Base-by-base conservation (phyloP, 2,888 invertebrate species). In the Hipparchia semele region DNA sequence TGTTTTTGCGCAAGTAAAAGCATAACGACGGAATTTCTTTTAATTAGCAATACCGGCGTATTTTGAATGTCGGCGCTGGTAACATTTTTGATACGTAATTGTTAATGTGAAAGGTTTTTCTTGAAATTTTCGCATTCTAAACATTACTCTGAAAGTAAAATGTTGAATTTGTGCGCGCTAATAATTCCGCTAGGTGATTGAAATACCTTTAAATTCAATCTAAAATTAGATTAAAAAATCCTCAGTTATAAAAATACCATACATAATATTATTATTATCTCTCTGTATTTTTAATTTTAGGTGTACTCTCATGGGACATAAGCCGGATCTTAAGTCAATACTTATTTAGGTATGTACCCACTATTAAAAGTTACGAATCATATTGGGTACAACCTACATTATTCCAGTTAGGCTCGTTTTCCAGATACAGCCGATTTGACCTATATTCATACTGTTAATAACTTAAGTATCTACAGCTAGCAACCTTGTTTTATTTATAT, bases 1-100 rank as follows among this genome's bases (percentile, higher is more conserved):
- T 81, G 79, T 83, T 90, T 90, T 90, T 89, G 82, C 80, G 53
- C 74, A 74, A 79, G 82, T 83, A 86, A 87, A 89, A 84, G 85
- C 84, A 85, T 85, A 84, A 83, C 81, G 75, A 79, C 79, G 84
- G 88, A 86, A 90, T 89, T 90, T 89, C 85, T 88, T 86, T 88
- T 91, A 90, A 91, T 91, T 91, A 90, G 83, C 83, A 80, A 81
- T 81, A 84, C 83, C 85, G 82, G 83, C 84, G 80, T 83, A 80
- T 78, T 81, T 79, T 82, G 80, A 83, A 81, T 82, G 81, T 78
- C 80, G 79, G 79, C 80, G 76, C 77, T 77, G 79, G 77, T 82
- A 79, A 82, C 83, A 86, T 88, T 87, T 81, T 83, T 80, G 76
- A 83, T 84, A 76, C 80, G 80, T 82, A 75, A 78, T 76, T 79